Percentiles rank a stretch among this genome's conserved stretches.
These are phyloP conservation scores for Crotophaga sulcirostris DNA, from an alignment of 2,113 vertebrate species.

Conservation along the genomic window DNA sequence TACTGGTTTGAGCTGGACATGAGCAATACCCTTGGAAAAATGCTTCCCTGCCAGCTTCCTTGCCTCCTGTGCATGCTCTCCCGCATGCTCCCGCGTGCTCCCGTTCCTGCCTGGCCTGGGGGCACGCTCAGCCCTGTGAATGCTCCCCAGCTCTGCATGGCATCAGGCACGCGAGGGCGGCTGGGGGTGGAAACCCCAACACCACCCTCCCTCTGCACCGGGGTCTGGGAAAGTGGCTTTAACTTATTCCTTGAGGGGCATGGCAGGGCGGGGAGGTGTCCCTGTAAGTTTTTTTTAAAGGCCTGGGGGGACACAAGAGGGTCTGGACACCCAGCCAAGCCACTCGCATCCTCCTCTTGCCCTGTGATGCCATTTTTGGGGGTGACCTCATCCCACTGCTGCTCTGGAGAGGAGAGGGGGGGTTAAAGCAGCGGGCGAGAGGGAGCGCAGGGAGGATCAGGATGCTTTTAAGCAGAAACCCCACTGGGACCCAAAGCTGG, in stretches of 20 bases:
- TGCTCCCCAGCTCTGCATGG: neutral
- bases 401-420: neutral
- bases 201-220: neutral
- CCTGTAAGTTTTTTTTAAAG: neutral
- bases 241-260: neutral
- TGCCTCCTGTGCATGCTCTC: neutral
- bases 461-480: neutral
- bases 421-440: neutral
- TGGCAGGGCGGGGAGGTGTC: rapidly evolving
- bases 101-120: neutral
- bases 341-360: neutral
- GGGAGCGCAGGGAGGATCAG: neutral
- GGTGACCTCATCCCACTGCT: neutral
- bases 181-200: neutral
- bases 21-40: slow-evolving; percentile 69
- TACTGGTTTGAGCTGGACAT: slow-evolving; percentile 74
- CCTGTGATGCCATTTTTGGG: neutral
- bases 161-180: neutral
- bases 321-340: neutral
- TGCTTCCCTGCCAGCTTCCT: slow-evolving; percentile 19
- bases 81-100: neutral
- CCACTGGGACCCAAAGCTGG: neutral
- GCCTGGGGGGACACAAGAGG: neutral
- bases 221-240: neutral
- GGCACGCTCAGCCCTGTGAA: neutral